Percentiles rank a stretch among this genome's conserved stretches.
phyloP scores from a whole-genome alignment of 2,797 vertebrate species.

The Rhinichthys osculus region DNA sequence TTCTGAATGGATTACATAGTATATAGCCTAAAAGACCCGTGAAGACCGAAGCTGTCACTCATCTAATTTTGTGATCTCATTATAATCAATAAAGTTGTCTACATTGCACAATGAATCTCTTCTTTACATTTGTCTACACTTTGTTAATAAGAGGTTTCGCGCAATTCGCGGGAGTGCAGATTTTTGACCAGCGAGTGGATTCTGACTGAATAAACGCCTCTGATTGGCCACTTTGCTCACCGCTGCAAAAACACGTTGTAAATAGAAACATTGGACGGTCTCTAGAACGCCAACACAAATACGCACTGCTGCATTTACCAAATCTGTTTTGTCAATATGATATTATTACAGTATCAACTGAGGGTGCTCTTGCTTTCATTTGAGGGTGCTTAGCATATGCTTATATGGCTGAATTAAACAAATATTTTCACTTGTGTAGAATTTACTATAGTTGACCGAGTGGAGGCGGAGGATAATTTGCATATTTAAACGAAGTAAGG shows the following conservation, averaged over 20 bases:
- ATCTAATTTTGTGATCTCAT: not conserved
- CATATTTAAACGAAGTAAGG: not conserved
- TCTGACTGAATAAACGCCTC: not conserved
- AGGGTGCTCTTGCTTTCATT: not conserved
- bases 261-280: not conserved
- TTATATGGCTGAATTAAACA: not conserved
- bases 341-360: not conserved
- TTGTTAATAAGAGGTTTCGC: not conserved
- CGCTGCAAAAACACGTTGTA: not conserved
- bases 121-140: not conserved
- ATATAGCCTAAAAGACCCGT: not conserved
- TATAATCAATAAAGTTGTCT: not conserved
- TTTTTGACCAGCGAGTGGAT: not conserved
- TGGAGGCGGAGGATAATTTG: not conserved
- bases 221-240: not conserved
- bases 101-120: not conserved
- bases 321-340: not conserved
- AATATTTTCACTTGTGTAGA: not conserved
- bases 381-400: not conserved
- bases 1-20: not conserved
- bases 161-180: not conserved
- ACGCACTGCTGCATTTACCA: not conserved
- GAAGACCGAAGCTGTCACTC: not conserved
- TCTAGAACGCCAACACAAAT: not conserved
- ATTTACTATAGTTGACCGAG: not conserved